These are phyloP conservation scores for Sarcophaga rosellei DNA, from an alignment of 2,888 invertebrate species.

Conservation along the genomic window DNA sequence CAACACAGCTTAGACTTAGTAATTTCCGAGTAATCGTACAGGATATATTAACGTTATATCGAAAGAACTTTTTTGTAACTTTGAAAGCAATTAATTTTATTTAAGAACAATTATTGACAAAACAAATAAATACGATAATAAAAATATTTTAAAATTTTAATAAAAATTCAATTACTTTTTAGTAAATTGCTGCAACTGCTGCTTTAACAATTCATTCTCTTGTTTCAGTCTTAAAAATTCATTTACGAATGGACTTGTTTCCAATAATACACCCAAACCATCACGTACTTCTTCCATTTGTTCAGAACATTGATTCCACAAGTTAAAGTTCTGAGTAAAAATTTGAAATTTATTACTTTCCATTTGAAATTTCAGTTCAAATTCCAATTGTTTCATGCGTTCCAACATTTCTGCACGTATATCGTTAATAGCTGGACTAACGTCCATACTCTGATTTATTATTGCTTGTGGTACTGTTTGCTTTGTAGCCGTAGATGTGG, in stretches of 20 bases:
- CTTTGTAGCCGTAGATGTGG: slow-evolving; percentile 8
- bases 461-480: background rate
- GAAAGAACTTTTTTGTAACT: too few species aligned
- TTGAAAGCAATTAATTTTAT: too few species aligned
- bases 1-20: too few species aligned
- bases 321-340: slow-evolving; percentile 73
- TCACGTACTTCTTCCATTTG: slow-evolving; percentile 74
- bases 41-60: too few species aligned
- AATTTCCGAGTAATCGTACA: too few species aligned
- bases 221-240: slow-evolving; percentile 76
- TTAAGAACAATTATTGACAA: background rate
- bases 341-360: slow-evolving; percentile 75
- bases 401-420: slow-evolving; percentile 74
- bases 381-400: slow-evolving; percentile 74
- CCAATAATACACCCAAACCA: slow-evolving; percentile 74
- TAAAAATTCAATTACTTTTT: slow-evolving; percentile 51
- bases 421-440: slow-evolving; percentile 67
- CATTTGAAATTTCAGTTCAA: slow-evolving; percentile 75
- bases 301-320: slow-evolving; percentile 74
- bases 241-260: slow-evolving; percentile 76
- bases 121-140: background rate
- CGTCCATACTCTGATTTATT: background rate
- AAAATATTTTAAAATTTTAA: background rate
- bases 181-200: slow-evolving; percentile 71
- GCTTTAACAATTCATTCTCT: slow-evolving; percentile 76